Evolutionary conservation across 2,113 vertebrate species (phyloP), one percentile per base, ranked within the genome.

Genomic region (Sinocyclocheilus rhinocerous): DNA sequence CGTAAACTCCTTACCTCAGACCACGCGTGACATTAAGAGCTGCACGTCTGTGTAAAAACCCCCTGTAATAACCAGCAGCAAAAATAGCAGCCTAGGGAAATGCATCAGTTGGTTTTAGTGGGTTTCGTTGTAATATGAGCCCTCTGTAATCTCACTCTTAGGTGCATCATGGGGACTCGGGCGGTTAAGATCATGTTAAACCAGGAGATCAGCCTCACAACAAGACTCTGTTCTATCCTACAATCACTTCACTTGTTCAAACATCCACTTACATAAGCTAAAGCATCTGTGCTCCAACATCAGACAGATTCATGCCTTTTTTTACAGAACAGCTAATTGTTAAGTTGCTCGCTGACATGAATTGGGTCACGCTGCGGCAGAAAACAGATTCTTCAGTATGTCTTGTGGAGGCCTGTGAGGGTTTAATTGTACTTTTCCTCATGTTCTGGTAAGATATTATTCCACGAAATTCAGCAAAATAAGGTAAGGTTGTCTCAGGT

Each of bases 201-300:
- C n/a, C 59, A 81, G 7, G 20, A 81, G 79, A 65, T 29, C 33
- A n/a, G 55, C 20, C 52, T 79, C 18, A 65, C 36, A 81, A 81
- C 59, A 45, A 65, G 12, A 24, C 59, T 48, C 39, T 81, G 79
- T 81, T 48, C 13, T 65, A 2, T 4, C 13, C 79, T 39, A 81
- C 79, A 81, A 81, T 81, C 79, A 65, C 79, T 81, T 81, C 59
- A 63, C 79, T 65, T 65, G 79, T 81, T 81, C 20, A 26, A 65
- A 45, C 79, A 65, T 61, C 79, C 15, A 65, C 36, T 45, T 65
- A 42, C 36, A 16, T 26, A n/a, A 79, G 16, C 15, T 52, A 57
- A 33, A 59, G 73, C 52, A 61, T 79, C 55, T 79, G 77, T 36
- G 77, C 55, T 61, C 55, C 2, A 59, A 79, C 8, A n/a, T 61